phyloP scores from a whole-genome alignment of 2,113 vertebrate species.

The Tupaia chinensis region DNA sequence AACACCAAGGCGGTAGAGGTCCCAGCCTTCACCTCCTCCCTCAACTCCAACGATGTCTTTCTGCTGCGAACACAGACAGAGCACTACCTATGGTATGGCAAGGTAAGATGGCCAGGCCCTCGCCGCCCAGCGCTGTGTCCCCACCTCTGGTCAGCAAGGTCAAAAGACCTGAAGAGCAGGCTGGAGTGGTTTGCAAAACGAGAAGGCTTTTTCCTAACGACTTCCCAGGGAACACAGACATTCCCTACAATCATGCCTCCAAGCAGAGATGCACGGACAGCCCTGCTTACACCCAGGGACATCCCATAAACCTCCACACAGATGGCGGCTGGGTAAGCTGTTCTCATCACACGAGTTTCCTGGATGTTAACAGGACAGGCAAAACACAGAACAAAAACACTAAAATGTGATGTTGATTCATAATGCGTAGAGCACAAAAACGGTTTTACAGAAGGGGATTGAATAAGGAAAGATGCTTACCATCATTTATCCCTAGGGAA shows the following conservation, averaged over 20 bases:
- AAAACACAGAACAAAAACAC: neutral
- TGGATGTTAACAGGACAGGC: neutral
- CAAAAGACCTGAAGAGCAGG: neutral
- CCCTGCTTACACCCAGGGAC: neutral
- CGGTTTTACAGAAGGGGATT: constrained; percentile 51
- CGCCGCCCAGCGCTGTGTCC: neutral
- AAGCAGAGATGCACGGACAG: neutral
- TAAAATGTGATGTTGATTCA: neutral
- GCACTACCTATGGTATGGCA: constrained; percentile 94
- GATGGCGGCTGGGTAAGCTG: neutral
- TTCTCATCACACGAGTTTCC: neutral
- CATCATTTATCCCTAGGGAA: neutral
- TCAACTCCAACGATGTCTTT: constrained; percentile 95
- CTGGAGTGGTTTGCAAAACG: neutral
- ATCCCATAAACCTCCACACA: neutral
- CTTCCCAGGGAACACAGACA: neutral
- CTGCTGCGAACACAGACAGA: constrained; percentile 88
- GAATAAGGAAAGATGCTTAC: neutral
- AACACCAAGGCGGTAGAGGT: constrained; percentile 90
- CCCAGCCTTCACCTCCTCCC: constrained; percentile 85
- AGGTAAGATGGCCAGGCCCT: constrained; percentile 85
- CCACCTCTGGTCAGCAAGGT: neutral
- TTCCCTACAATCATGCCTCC: neutral
- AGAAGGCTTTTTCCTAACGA: neutral
- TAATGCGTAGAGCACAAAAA: constrained; percentile 1